Conservation (phyloP, 2,797 vertebrate genomes). For the Poeciliopsis presidionis region DNA sequence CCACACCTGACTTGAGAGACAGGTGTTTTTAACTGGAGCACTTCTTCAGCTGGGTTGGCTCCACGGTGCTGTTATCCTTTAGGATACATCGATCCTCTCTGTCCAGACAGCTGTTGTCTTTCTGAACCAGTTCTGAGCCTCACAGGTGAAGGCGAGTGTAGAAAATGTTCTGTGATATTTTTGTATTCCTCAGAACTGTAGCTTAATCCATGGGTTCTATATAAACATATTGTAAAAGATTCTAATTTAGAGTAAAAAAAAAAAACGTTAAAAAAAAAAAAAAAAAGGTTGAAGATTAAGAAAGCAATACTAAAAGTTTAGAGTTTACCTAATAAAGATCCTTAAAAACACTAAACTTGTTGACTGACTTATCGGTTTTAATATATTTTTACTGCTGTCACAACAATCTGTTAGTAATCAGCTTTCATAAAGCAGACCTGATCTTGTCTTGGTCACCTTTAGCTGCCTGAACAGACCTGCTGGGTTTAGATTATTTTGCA, state of each 20-base stretch:
- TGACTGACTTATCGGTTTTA: background rate
- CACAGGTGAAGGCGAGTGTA: slow-evolving; percentile 76
- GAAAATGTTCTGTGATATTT: slow-evolving; percentile 89
- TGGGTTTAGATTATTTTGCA: no score
- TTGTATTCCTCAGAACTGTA: slow-evolving; percentile 86
- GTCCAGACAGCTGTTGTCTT: slow-evolving; percentile 68
- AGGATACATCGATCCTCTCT: slow-evolving; percentile 45
- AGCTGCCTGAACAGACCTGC: background rate
- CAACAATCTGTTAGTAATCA: background rate
- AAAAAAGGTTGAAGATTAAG: slow-evolving; percentile 38
- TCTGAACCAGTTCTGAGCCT: slow-evolving; percentile 56
- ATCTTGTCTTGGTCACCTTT: background rate
- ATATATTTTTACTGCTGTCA: background rate
- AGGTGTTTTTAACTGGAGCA: background rate
- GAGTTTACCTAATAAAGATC: slow-evolving; percentile 86
- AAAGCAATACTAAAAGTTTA: slow-evolving; percentile 85
- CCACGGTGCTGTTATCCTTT: slow-evolving; percentile 60
- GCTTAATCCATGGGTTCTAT: slow-evolving; percentile 77
- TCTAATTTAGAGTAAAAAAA: slow-evolving; percentile 81
- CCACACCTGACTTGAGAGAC: background rate
- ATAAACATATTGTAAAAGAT: slow-evolving; percentile 80
- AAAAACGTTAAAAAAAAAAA: slow-evolving; percentile 64
- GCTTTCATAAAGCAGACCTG: background rate
- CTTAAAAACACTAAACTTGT: slow-evolving; percentile 69
- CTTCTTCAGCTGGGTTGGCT: slow-evolving; percentile 21